A percentile compares a stretch with the other conserved stretches of the same genome.
Evolutionary conservation across 2,113 vertebrate species (phyloP).

Genomic region (Gymnogyps californianus): DNA sequence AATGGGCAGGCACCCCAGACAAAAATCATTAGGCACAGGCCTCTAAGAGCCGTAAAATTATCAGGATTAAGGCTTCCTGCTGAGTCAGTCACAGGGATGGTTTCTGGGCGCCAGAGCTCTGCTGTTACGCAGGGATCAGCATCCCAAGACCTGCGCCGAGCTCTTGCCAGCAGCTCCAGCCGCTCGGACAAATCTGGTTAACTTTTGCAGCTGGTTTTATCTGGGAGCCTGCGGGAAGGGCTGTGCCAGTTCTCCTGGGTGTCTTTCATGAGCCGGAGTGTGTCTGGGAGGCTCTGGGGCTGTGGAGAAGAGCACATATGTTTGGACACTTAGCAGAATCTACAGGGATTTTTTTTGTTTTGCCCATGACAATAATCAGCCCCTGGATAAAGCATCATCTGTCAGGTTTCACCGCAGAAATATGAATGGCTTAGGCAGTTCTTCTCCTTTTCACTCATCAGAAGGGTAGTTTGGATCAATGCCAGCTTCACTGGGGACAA

Average conservation of each 20-base stretch:
- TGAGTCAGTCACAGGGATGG: background rate
- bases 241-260: background rate
- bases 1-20: constrained; percentile 3
- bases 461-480: background rate
- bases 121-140: background rate
- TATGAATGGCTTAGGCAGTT: background rate
- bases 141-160: rapidly evolving
- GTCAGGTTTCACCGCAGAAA: background rate
- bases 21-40: constrained; percentile 1
- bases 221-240: background rate
- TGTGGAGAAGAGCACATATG: background rate
- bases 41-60: background rate
- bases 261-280: background rate
- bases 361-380: background rate
- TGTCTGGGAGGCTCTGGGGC: background rate
- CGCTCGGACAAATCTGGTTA: background rate
- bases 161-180: background rate
- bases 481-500: background rate
- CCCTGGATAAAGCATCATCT: background rate
- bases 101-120: background rate
- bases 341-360: background rate
- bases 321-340: background rate
- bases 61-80: background rate
- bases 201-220: background rate
- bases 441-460: background rate